Conservation (phyloP, 2,113 vertebrate species). For the Sylvilagus bachmani region DNA sequence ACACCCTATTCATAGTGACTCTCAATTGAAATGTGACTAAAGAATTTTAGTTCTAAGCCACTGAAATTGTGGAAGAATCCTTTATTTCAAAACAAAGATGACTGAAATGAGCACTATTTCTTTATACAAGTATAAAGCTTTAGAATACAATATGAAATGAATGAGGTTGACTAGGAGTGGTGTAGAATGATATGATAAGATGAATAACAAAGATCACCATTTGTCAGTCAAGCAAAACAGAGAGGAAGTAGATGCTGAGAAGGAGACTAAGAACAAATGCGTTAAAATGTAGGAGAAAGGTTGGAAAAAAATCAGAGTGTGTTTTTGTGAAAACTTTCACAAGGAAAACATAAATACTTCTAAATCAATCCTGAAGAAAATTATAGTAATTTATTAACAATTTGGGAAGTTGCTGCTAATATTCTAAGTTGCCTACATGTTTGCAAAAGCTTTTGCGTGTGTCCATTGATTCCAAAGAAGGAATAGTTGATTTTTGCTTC, state of each 20-base stretch:
- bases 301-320: background rate
- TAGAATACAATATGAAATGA: background rate
- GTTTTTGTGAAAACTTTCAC: background rate
- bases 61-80: background rate
- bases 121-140: background rate
- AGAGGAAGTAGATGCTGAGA: background rate
- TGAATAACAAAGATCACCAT: background rate
- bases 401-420: background rate
- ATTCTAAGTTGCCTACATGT: background rate
- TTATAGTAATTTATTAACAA: background rate
- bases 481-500: slow-evolving; percentile 32
- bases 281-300: background rate
- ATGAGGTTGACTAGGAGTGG: background rate
- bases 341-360: background rate
- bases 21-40: background rate
- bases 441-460: slow-evolving; percentile 1
- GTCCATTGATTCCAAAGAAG: background rate
- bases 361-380: background rate
- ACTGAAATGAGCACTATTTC: background rate
- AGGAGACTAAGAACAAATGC: background rate
- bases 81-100: background rate
- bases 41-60: background rate
- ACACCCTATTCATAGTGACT: background rate
- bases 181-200: background rate
- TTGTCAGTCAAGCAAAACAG: background rate